Base-by-base conservation (phyloP, 2,113 vertebrate species). In the Prolemur simus region DNA sequence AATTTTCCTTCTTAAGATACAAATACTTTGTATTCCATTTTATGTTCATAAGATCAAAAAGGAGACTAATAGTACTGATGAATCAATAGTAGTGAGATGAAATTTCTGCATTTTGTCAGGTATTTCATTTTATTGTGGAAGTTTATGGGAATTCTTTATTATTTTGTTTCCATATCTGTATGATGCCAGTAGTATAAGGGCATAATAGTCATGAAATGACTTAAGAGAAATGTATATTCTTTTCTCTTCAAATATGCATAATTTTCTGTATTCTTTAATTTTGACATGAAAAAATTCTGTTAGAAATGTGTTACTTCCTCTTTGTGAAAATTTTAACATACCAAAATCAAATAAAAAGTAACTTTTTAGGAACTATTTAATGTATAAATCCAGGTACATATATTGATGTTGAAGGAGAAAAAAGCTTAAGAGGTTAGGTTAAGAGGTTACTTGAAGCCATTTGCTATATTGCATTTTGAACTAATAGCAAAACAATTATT, bases 121-220 rank as follows among this genome's bases (percentile, higher is more conserved):
- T 52, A 89, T 83, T 89, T 84, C 49, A 52, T 92, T 97, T 88
- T 88, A 69, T 85, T 82, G 4, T 96, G 54, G 66, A 80, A 58
- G 20, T 66, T 94, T 81, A 90, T 69, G 17, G 20, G 90, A 96
- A 76, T 84, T 91, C 2, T 71, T 93, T 76, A 39, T 69, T 94
- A 74, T 60, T 82, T 78, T 89, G 73, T 94, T 92, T 95, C 10
- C 25, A 15, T 81, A 71, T 87, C 15, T 90, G 2, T 77, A 14
- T 95, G 69, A 21, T 96, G 3, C 10, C 27, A 92, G 21, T 74
- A 54, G 45, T 69, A 34, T 47, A 88, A 81, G 45, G 45, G 8
- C 11, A 63, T 42, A 77, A 9, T 56, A 63, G 45, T 94, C 87
- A 82, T 93, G 64, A 23, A 87, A 45, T 89, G 60, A 63, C 63